A percentile compares a stretch with the other conserved stretches of the same genome.
Evolutionary conservation across 2,888 invertebrate genomes (phyloP).

Genomic region (Hedya salicella): DNA sequence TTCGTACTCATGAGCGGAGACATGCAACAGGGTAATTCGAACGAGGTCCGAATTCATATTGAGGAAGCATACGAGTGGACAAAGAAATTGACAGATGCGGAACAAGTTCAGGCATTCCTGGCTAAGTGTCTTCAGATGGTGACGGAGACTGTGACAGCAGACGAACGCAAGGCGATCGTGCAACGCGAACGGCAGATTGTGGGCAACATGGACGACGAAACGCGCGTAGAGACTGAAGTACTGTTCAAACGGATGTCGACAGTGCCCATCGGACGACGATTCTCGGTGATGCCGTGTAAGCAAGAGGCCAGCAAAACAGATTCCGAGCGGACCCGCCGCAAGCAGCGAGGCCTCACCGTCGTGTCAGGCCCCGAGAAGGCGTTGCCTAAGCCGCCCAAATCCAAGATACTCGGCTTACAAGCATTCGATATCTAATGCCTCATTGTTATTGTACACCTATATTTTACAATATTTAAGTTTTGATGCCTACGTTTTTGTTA

Average conservation of each 20-base stretch:
- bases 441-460: neutral
- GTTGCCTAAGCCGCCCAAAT: slow-evolving; percentile 65
- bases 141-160: slow-evolving; percentile 63
- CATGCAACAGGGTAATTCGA: slow-evolving; percentile 79
- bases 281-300: slow-evolving; percentile 71
- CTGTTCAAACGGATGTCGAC: slow-evolving; percentile 76
- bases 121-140: slow-evolving; percentile 74
- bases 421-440: slow-evolving; percentile 65
- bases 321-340: slow-evolving; percentile 64
- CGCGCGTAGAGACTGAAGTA: slow-evolving; percentile 68
- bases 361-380: slow-evolving; percentile 70
- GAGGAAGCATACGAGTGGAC: slow-evolving; percentile 76
- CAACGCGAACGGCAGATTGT: slow-evolving; percentile 70
- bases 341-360: slow-evolving; percentile 71
- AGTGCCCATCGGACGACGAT: slow-evolving; percentile 70
- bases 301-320: slow-evolving; percentile 53
- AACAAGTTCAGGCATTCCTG: slow-evolving; percentile 73
- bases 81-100: slow-evolving; percentile 72
- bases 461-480: too few species aligned
- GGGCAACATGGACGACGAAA: slow-evolving; percentile 66
- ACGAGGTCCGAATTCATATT: slow-evolving; percentile 75
- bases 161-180: slow-evolving; percentile 72
- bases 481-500: too few species aligned
- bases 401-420: slow-evolving; percentile 67
- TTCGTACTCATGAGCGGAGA: slow-evolving; percentile 78